A percentile compares a stretch with the other conserved stretches of the same genome.
These are phyloP conservation scores for Lepidotrigona ventralis DNA, from an alignment of 1,140 invertebrate species.

Conservation along the genomic window DNA sequence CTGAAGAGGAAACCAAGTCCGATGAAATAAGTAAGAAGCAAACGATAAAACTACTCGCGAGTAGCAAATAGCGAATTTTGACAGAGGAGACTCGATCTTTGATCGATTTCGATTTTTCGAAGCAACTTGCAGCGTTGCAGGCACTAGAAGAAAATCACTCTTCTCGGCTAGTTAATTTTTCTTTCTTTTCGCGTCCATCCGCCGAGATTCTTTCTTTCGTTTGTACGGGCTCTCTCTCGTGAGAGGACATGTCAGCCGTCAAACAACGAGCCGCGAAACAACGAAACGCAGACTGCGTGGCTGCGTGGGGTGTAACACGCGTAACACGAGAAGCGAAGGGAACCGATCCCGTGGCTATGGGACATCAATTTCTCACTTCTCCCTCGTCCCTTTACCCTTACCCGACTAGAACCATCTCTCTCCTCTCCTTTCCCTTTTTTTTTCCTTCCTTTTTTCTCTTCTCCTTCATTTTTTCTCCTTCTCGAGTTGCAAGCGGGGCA, in stretches of 20 bases:
- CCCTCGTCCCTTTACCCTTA: neutral
- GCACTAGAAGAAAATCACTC: no score
- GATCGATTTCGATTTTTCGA: no score
- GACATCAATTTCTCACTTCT: slow-evolving; percentile 25
- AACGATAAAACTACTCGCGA: slow-evolving; percentile 36
- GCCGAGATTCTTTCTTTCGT: slow-evolving; percentile 19
- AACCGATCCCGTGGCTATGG: slow-evolving; percentile 38
- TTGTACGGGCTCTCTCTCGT: slow-evolving; percentile 5
- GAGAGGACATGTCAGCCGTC: slow-evolving; percentile 55
- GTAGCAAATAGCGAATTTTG: no score
- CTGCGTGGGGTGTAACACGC: neutral
- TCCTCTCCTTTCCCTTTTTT: neutral
- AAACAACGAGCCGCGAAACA: slow-evolving; percentile 62
- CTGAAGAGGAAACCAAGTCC: slow-evolving; percentile 47
- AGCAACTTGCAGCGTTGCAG: no score
- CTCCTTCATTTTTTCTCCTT: no score
- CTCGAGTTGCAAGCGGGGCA: slow-evolving; percentile 11
- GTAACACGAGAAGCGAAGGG: slow-evolving; percentile 65
- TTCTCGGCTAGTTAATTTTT: neutral
- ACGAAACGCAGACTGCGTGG: slow-evolving; percentile 71
- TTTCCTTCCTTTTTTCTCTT: neutral
- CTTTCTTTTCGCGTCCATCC: neutral
- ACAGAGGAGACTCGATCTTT: no score
- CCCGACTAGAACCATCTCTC: slow-evolving; percentile 1
- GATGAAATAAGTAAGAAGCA: slow-evolving; percentile 43